phyloP scores from a whole-genome alignment of 2,888 invertebrate species.

The Acrocera orbiculus region DNA sequence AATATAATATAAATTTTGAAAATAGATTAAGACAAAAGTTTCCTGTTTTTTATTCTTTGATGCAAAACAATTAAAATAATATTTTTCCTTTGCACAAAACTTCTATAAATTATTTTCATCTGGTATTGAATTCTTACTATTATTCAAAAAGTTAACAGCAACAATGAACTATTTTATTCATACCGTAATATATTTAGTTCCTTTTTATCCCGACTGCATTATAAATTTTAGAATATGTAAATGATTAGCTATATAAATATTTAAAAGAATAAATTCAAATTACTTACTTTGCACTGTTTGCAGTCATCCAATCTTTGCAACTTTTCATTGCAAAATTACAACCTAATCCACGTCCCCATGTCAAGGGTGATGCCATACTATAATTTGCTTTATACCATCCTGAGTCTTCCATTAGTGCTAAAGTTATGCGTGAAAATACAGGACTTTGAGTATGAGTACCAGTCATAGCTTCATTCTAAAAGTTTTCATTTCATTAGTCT shows the following conservation, averaged over 20 bases:
- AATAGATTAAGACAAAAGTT: too few relatives aligned
- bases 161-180: too few relatives aligned
- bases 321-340: conserved; percentile 88
- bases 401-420: conserved; percentile 95
- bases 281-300: conserved; percentile 46
- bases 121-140: too few relatives aligned
- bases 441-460: conserved; percentile 98
- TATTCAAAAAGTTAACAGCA: too few relatives aligned
- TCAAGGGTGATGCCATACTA: conserved; percentile 63
- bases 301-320: conserved; percentile 91
- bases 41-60: too few relatives aligned
- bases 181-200: neutral
- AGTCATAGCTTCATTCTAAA: conserved; percentile 96
- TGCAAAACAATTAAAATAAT: too few relatives aligned
- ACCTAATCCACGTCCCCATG: conserved; percentile 83
- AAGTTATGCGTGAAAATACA: conserved; percentile 83
- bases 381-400: conserved; percentile 95
- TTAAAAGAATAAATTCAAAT: neutral
- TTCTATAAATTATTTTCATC: too few relatives aligned
- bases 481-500: too few relatives aligned
- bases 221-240: too few relatives aligned
- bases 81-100: too few relatives aligned
- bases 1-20: too few relatives aligned
- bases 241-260: too few relatives aligned
- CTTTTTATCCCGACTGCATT: neutral